Base-by-base conservation (phyloP, 2,888 invertebrate genomes). In the Trachelus troglodyta region DNA sequence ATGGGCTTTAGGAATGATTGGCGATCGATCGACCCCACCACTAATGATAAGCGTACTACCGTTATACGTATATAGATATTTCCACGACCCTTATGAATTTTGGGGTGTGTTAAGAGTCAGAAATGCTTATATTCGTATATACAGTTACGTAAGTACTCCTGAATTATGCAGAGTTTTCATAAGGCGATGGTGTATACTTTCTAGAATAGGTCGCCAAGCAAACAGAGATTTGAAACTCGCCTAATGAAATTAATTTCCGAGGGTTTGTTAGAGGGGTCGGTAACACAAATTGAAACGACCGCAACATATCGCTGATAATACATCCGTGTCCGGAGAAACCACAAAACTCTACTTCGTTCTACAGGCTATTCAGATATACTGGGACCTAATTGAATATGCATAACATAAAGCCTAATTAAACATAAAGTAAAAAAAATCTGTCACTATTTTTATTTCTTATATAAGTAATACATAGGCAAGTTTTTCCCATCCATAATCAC, bases 231-330 rank as follows among this genome's bases (percentile, higher is more conserved):
- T 74, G 77, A 74, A 77, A 74, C 35, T 31, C 77, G 15, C 37
- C 69, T 35, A 34, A 74, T 37, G 74, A 73, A 69, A 77, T 77
- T 77, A 77, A 77, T 74, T 69, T 73, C 69, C 69, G 30, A 69
- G 23, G 23, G 75, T 69, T 33, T 37, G 75, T 69, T 34, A 56
- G 37, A 71, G 71, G 31, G 15, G 77, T 40, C 37, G 69, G 74
- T 31, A 34, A 75, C 75, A 34, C 30, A 77, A 75, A 77, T 75
- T 77, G 77, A 77, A 77, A 77, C 75, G 71, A 77, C 77, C 77
- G 35, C 77, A 77, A 77, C 77, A 75, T 77, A 77, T 77, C 77
- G 77, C 69, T 71, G 77, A 77, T 77, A 77, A 77, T 77, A 77
- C 77, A 69, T 77, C 56, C 77, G 71, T 56, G 77, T 71, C 77